phyloP scores from a whole-genome alignment of 2,113 vertebrate species.

The Sander lucioperca region DNA sequence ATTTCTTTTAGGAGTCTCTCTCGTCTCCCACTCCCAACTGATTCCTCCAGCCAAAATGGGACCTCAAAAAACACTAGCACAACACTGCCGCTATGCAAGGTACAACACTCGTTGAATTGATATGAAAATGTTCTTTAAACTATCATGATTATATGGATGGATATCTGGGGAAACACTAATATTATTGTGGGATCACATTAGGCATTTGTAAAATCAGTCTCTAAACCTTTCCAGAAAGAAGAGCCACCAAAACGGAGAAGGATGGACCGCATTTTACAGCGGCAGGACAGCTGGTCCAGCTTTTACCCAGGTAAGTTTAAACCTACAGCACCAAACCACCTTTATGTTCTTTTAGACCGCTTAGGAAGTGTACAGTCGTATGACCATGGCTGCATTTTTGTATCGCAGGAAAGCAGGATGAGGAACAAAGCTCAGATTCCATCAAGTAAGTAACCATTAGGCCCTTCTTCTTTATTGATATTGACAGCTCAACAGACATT shows the following conservation, averaged over 20 bases:
- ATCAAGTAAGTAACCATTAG: constrained; percentile 60
- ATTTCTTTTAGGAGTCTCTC: constrained; percentile 78
- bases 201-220: neutral
- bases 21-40: constrained; percentile 71
- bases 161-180: neutral
- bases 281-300: constrained; percentile 84
- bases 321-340: neutral
- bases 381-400: constrained; percentile 35
- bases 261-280: constrained; percentile 65
- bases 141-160: neutral
- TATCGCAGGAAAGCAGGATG: constrained; percentile 75
- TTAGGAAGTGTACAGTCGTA: neutral
- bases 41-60: constrained; percentile 39
- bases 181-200: neutral
- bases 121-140: neutral
- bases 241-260: constrained; percentile 62
- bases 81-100: constrained; percentile 76
- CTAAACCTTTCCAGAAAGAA: constrained; percentile 70
- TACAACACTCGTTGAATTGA: constrained; percentile 13
- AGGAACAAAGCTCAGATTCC: constrained; percentile 65
- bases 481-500: neutral
- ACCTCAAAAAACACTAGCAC: constrained; percentile 60
- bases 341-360: neutral
- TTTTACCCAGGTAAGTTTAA: constrained; percentile 68
- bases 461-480: neutral